Evolutionary conservation across 2,888 invertebrate species (phyloP), one percentile per base, ranked within the genome.

Genomic region (Callyntrura guangdongensis): DNA sequence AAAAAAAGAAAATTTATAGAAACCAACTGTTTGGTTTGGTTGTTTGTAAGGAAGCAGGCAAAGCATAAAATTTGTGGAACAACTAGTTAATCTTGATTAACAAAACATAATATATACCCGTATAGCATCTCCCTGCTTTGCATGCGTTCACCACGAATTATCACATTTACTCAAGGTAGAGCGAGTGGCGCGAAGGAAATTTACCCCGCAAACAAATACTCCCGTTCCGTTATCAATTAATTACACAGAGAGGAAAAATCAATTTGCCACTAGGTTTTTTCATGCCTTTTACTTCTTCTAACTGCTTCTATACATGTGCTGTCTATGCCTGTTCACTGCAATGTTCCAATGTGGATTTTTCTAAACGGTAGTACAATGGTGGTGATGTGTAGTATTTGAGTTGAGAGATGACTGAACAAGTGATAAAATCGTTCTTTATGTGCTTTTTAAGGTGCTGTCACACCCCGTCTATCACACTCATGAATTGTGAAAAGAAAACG

Each of bases 341-440:
- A 27, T 53, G 12, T 81, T 81, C 81, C 77, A 22, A 59, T 83
- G 83, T 83, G 36, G 83, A 72, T 89, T 89, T 86, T 87, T 67
- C 47, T 87, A 81, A 79, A 86, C 59, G 86, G 79, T 77, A 47
- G 56, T 69, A 86, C 79, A 82, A 83, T 89, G 72, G 88, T 83
- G 82, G 69, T 83, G 83, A 88, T 72, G 59, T 88, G 81, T 17
- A 69, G 79, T 67, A 67, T 49, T 61, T 59, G 82, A 72, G 84
- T 74, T 69, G 86, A 82, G 81, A 84, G 82, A 82, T 86, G 84
- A 67, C 67, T 86, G 90, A 81, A 82, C 86, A 90, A 90, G 86
- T 86, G 90, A 90, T 90, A 90, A 90, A 90, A 90, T 90, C 83
- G 86, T 86, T 90, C 86, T 86, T 86, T 90, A 86, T 82, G 59